Evolutionary conservation across 2,113 vertebrate species (phyloP).

Genomic region (Alces alces): DNA sequence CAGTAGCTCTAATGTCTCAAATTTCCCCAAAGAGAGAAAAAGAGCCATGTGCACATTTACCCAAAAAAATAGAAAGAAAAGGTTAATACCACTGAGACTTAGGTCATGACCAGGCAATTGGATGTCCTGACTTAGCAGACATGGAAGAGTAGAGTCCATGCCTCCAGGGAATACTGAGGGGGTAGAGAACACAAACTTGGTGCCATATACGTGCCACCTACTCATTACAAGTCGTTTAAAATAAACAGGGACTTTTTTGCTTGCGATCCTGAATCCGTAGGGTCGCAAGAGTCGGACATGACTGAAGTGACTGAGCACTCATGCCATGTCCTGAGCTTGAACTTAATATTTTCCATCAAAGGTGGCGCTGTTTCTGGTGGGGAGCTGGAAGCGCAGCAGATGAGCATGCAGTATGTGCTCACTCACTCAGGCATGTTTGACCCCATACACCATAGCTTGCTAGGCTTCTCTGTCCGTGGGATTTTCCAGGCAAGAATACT

Average conservation of each 20-base stretch:
- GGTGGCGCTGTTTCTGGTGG: not conserved
- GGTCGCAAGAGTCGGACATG: not conserved
- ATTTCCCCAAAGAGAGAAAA: not conserved
- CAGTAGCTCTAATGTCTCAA: conserved; percentile 18
- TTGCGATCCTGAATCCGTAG: not conserved
- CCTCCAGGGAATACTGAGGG: not conserved
- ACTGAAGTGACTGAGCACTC: not conserved
- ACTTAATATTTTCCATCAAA: not conserved
- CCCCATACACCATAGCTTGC: not conserved
- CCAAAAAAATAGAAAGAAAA: not conserved
- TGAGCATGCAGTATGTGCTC: not conserved
- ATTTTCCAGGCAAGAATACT: not conserved
- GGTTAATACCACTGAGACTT: not conserved
- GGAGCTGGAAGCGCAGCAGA: accelerated
- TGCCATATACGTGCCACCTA: conserved; percentile 17
- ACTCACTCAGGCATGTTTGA: not conserved
- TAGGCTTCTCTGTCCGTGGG: not conserved
- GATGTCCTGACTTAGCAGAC: not conserved
- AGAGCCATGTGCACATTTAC: not conserved
- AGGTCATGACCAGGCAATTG: not conserved
- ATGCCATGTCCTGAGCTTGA: not conserved
- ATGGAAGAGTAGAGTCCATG: conserved; percentile 1
- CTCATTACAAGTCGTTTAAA: not conserved
- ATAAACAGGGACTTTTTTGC: not conserved
- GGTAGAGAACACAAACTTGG: not conserved